These are phyloP conservation scores for Ectemnius cavifrons DNA, from an alignment of 2,888 invertebrate species.

Conservation along the genomic window DNA sequence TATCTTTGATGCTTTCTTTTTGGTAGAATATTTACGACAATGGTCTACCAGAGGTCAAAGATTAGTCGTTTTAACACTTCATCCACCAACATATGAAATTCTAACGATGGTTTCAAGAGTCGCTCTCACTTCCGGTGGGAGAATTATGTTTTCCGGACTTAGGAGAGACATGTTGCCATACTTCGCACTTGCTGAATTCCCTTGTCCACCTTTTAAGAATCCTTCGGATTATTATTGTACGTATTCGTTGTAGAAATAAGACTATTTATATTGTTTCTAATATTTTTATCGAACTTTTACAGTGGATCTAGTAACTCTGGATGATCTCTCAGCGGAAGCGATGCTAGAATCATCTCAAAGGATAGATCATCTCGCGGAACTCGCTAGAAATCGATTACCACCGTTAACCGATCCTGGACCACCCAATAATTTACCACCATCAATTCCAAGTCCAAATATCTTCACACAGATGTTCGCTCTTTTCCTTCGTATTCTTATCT, in stretches of 20 bases:
- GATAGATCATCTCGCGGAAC: conserved; percentile 92
- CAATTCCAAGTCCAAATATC: conserved; percentile 83
- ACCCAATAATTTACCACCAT: conserved; percentile 86
- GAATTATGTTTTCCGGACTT: conserved; percentile 94
- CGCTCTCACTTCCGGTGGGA: conserved; percentile 91
- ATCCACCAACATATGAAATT: conserved; percentile 97
- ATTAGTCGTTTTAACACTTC: conserved; percentile 93
- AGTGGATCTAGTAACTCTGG: conserved; percentile 96
- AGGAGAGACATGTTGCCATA: conserved; percentile 95
- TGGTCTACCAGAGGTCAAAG: conserved; percentile 88
- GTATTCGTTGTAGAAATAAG: too few relatives aligned
- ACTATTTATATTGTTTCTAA: too few relatives aligned
- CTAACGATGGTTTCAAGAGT: conserved; percentile 95
- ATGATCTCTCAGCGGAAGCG: conserved; percentile 95
- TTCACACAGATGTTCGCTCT: conserved; percentile 85
- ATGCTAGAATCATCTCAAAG: conserved; percentile 96
- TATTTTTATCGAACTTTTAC: too few relatives aligned
- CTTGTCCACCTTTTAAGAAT: conserved; percentile 97
- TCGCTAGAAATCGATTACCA: conserved; percentile 85
- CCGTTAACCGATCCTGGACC: conserved; percentile 86
- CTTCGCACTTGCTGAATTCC: conserved; percentile 92
- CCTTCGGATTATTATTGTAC: conserved; percentile 97
- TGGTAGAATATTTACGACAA: conserved; percentile 95
- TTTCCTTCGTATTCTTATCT: conserved; percentile 84
- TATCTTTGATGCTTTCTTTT: conserved; percentile 96